These are phyloP conservation scores for Tragulus kanchil DNA, from an alignment of 2,113 vertebrate genomes.

Conservation along the genomic window DNA sequence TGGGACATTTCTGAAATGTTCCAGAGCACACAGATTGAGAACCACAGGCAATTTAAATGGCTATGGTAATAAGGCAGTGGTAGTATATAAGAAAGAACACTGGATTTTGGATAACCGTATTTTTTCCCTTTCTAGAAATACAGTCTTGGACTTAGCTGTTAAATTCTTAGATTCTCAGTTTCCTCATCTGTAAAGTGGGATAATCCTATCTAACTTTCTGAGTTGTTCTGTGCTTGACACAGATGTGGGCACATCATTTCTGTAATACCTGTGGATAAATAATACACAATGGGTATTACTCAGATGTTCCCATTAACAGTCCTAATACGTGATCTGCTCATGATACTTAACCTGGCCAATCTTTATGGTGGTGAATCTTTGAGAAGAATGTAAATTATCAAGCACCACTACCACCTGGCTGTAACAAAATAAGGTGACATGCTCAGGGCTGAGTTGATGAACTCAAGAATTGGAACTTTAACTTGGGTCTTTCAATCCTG, in stretches of 20 bases:
- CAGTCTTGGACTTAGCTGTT: neutral
- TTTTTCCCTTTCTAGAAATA: neutral
- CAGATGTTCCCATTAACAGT: neutral
- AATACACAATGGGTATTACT: neutral
- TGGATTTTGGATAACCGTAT: neutral
- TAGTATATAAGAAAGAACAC: neutral
- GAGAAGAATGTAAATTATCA: neutral
- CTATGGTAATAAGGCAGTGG: neutral
- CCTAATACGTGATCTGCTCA: neutral
- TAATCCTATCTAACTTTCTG: neutral
- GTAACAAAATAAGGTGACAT: neutral
- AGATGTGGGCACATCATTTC: neutral
- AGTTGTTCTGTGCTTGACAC: neutral
- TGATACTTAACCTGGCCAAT: neutral
- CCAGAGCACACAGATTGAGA: neutral
- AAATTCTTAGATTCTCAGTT: constrained; percentile 21
- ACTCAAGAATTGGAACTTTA: neutral
- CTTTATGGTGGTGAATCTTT: neutral
- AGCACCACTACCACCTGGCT: neutral
- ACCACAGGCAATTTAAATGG: neutral
- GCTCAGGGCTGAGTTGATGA: neutral
- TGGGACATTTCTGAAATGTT: neutral
- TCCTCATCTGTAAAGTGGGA: neutral
- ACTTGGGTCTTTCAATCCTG: neutral
- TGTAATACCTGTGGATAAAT: neutral